These are phyloP conservation scores for Triplophysa rosa DNA, from an alignment of 2,113 vertebrate genomes.

Conservation along the genomic window DNA sequence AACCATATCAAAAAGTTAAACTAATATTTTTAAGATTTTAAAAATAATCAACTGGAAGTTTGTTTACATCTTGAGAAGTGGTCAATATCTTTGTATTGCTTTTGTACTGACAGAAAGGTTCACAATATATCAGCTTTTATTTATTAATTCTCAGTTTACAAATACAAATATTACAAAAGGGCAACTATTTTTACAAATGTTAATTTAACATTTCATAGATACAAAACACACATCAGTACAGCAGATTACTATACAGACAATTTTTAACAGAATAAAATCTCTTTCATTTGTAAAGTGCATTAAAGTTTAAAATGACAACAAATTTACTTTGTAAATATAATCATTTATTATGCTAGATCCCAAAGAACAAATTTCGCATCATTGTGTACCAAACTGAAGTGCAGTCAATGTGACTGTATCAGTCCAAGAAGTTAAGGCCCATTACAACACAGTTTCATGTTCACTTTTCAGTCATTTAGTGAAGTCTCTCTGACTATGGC, in stretches of 20 bases:
- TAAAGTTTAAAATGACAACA: slow-evolving; percentile 52
- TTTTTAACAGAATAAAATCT: slow-evolving; percentile 51
- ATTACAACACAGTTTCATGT: not conserved
- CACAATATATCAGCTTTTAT: slow-evolving; percentile 59
- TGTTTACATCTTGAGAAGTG: too few relatives aligned
- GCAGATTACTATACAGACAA: slow-evolving; percentile 50
- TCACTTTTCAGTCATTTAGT: not conserved
- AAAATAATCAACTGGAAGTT: too few relatives aligned
- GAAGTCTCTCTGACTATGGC: not conserved
- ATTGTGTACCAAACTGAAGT: slow-evolving; percentile 23
- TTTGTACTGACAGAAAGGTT: not conserved
- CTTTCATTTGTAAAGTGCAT: slow-evolving; percentile 76
- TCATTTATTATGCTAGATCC: too few relatives aligned
- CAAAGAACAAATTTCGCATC: not conserved
- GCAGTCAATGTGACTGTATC: not conserved
- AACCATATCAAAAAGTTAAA: too few relatives aligned
- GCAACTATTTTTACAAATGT: slow-evolving; percentile 64
- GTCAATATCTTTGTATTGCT: too few relatives aligned
- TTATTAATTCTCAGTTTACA: slow-evolving; percentile 66
- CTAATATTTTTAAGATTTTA: too few relatives aligned
- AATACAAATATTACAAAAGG: slow-evolving; percentile 62
- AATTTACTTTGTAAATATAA: too few relatives aligned
- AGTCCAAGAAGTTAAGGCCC: not conserved
- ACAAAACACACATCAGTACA: slow-evolving; percentile 53
- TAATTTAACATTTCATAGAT: slow-evolving; percentile 66